Evolutionary conservation across 2,113 vertebrate genomes (phyloP), one percentile per base, ranked within the genome.

Genomic region (Neolamprologus ventralis): DNA sequence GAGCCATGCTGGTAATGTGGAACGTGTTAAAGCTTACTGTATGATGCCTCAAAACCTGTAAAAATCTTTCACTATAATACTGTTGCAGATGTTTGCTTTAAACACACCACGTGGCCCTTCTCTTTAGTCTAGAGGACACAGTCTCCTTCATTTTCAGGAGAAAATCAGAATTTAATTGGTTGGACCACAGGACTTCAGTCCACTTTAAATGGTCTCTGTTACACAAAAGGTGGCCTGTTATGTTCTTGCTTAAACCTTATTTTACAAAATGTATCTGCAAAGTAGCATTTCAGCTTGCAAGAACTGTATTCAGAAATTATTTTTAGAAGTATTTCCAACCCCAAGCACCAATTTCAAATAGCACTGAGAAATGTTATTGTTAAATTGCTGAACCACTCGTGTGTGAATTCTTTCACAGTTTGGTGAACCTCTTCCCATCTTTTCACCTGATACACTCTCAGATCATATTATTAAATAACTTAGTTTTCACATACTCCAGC

Each of bases 401-500:
- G 0, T 0, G 9, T 28, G 40, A 10, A 75, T 0, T 12, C 0
- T 49, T 19, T 49, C 4, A 12, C 71, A 78, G 42, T 7, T 28
- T 75, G 71, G 42, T 19, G 9, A 75, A 75, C 23, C 23, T 28
- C 71, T 47, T 47, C 16, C 16, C 42, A 75, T 75, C 23, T 75
- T 75, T 78, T 75, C 42, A 31, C 2, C 9, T 75, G 42, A 75
- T 26, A 47, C 0, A 75, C 23, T 47, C 23, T 75, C 71, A 11
- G 42, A 47, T 75, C 42, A 75, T 0, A 47, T 75, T 5, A 75
- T 47, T 75, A 45, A 73, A 45, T 17, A 47, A 75, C 5, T 10
- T 75, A 28, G 37, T 47, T 28, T 47, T 75, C 4, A 75, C 1
- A 75, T 47, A 7, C 5, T 75, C 9, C 21, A 75, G 21, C 9